Evolutionary conservation across 2,888 invertebrate species (phyloP), one percentile per base, ranked within the genome.

Genomic region (Caenorhabditis imperialis): DNA sequence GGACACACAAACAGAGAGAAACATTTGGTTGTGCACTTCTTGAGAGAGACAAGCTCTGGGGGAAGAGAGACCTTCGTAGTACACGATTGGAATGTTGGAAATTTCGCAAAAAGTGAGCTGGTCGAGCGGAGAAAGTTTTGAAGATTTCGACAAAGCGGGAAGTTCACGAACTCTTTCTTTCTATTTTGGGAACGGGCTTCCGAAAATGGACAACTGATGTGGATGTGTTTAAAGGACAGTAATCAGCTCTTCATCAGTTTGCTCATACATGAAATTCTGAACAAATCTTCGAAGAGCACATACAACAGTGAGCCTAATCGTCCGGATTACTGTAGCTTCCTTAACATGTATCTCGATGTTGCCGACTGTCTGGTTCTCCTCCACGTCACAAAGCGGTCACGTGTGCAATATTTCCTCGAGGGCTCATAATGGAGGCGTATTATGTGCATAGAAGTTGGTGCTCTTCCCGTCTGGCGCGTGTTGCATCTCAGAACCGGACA

Each of bases 11-110:
- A 58, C 51, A 27, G 23, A 47, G 55, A 55, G 63, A 63, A 63
- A 63, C 63, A 55, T 63, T 63, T 33, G 48, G n/a, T 48, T 61
- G 51, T 63, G 63, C 55, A 48, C 54, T 54, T 47, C 54, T 20
- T 65, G 50, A 18, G 18, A 40, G 16, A 30, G 53, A 45, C 53
- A 61, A 61, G 51, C 50, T 33, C 6, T n/a, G 10, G 30, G 10
- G 30, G 30, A 10, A 30, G 30, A 30, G 30, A 30, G 30, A 65
- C 55, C 65, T 65, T 65, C 55, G 65, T 65, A 65, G 65, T 65
- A 65, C 65, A 65, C 55, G 61, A 50, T 50, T 38, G 48, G 65
- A 65, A 65, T 65, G 65, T 65, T 65, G 65, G 57, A 65, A 65
- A 48, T 63, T 62, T 63, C 38, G 18, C 18, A 51, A 51, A 61